Percentiles rank a stretch among this genome's conserved stretches.
These are phyloP conservation scores for Tachyglossus aculeatus DNA, from an alignment of 2,797 vertebrate species.

Conservation along the genomic window DNA sequence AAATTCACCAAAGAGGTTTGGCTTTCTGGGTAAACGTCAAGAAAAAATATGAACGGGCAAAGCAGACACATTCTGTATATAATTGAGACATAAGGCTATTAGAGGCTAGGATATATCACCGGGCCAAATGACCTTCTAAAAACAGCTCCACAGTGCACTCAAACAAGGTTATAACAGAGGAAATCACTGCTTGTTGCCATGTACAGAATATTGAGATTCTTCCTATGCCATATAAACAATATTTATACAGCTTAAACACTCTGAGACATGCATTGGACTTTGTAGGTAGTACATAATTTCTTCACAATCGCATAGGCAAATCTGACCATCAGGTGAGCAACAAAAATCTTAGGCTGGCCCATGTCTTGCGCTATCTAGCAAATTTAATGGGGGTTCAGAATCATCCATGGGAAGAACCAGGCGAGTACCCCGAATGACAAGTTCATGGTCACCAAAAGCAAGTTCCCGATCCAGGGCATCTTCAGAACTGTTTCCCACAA, in stretches of 20 bases:
- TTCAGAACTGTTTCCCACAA: slow-evolving; percentile 75
- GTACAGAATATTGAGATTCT: slow-evolving; percentile 72
- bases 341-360: slow-evolving; percentile 72
- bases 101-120: slow-evolving; percentile 52
- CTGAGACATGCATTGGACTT: slow-evolving; percentile 80
- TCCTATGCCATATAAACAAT: slow-evolving; percentile 78
- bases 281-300: slow-evolving; percentile 76
- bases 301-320: slow-evolving; percentile 74
- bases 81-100: slow-evolving; percentile 59
- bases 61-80: slow-evolving; percentile 55
- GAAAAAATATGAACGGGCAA: slow-evolving; percentile 47
- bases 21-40: slow-evolving; percentile 40
- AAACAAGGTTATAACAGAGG: slow-evolving; percentile 63
- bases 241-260: slow-evolving; percentile 80
- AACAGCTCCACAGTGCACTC: slow-evolving; percentile 70
- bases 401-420: slow-evolving; percentile 96
- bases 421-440: slow-evolving; percentile 91
- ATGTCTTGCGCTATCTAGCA: slow-evolving; percentile 76
- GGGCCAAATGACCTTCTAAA: slow-evolving; percentile 66
- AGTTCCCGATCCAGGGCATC: slow-evolving; percentile 87
- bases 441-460: slow-evolving; percentile 88
- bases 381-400: slow-evolving; percentile 86
- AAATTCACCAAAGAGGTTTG: slow-evolving; percentile 47
- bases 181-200: slow-evolving; percentile 65
- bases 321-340: slow-evolving; percentile 63